A percentile compares a stretch with the other conserved stretches of the same genome.
These are phyloP conservation scores for Felis chaus DNA, from an alignment of 2,113 vertebrate genomes.

Conservation along the genomic window DNA sequence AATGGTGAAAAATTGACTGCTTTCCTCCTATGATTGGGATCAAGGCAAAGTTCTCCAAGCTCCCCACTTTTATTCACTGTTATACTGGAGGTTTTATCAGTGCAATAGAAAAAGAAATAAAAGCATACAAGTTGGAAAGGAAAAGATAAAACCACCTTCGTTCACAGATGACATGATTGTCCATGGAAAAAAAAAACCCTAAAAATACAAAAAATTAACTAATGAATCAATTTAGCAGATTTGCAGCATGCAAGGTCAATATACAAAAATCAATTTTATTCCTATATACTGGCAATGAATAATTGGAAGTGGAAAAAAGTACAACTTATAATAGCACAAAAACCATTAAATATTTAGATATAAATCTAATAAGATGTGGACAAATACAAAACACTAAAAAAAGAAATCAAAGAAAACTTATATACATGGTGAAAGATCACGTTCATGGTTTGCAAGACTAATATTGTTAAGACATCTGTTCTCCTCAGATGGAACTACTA, in stretches of 20 bases:
- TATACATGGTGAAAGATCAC: background rate
- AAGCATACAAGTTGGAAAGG: background rate
- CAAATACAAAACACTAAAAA: background rate
- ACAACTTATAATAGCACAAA: background rate
- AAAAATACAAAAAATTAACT: background rate
- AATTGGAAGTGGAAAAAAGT: conserved; percentile 6
- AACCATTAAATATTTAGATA: background rate
- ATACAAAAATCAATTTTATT: conserved; percentile 10
- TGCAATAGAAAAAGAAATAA: background rate
- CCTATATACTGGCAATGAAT: background rate
- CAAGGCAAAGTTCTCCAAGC: background rate
- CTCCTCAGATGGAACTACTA: background rate
- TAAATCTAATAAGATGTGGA: background rate
- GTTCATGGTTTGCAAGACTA: background rate
- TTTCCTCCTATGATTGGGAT: background rate
- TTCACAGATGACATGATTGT: background rate
- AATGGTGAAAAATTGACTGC: background rate
- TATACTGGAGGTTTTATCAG: background rate
- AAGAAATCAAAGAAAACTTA: background rate
- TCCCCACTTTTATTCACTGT: background rate
- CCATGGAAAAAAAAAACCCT: background rate
- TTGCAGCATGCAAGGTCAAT: background rate
- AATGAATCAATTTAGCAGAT: background rate
- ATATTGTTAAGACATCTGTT: background rate
- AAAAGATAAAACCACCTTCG: background rate